Conservation (phyloP, 2,113 vertebrate species). For the Panthera leo region DNA sequence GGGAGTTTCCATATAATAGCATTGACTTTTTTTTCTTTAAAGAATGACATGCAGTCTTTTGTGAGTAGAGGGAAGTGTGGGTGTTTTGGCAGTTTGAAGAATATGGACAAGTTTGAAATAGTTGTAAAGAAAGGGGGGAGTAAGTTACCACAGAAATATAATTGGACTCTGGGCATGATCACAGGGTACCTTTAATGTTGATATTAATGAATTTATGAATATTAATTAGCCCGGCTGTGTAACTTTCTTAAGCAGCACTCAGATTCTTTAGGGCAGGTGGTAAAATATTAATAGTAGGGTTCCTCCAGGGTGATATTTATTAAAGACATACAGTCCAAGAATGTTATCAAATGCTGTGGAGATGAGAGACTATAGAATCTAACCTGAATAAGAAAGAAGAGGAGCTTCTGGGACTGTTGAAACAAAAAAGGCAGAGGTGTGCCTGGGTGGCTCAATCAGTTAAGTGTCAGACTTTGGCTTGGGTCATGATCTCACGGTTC, state of each 20-base stretch:
- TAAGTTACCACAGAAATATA: not conserved
- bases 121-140: not conserved
- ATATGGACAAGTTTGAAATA: not conserved
- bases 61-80: not conserved
- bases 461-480: no score
- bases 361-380: not conserved
- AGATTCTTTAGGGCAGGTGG: not conserved
- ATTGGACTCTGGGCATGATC: not conserved
- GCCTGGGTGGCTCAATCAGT: no score
- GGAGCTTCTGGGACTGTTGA: not conserved
- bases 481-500: no score
- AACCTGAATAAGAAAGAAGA: slow-evolving; percentile 35
- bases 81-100: not conserved
- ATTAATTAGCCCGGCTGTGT: not conserved
- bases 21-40: not conserved
- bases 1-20: not conserved
- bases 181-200: not conserved
- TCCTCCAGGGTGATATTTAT: not conserved
- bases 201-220: slow-evolving; percentile 14
- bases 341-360: not conserved
- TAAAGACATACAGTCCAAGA: not conserved
- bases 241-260: not conserved
- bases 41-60: not conserved
- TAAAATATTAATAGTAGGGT: not conserved
- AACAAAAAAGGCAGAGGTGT: not conserved